phyloP scores from a whole-genome alignment of 2,113 vertebrate species.

The Nyctibius bracteatus region DNA sequence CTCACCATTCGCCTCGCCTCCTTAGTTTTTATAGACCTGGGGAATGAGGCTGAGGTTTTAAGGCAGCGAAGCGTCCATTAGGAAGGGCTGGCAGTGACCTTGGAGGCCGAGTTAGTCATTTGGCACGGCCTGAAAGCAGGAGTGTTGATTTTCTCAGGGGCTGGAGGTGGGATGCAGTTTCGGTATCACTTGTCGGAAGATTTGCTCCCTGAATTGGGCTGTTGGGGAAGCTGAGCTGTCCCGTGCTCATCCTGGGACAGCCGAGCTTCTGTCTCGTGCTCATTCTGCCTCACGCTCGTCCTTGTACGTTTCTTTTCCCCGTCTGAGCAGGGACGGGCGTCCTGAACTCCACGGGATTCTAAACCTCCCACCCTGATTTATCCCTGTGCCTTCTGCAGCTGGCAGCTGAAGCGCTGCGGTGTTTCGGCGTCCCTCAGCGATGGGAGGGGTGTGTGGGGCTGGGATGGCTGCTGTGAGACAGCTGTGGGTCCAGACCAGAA shows the following conservation, averaged over 20 bases:
- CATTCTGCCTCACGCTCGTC: background rate
- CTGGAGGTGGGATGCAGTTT: background rate
- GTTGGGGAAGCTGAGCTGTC: background rate
- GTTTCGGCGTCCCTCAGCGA: fast-evolving
- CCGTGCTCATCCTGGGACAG: background rate
- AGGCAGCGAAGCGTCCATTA: background rate
- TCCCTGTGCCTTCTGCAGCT: background rate
- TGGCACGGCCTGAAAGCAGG: background rate
- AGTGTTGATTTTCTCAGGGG: background rate
- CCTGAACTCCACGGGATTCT: background rate
- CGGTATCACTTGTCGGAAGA: background rate
- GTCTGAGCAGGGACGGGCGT: background rate
- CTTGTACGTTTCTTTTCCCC: background rate
- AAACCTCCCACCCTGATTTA: background rate
- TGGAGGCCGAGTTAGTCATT: background rate
- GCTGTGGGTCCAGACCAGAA: background rate
- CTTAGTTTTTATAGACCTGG: slow-evolving; percentile 25
- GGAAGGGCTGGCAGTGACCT: background rate
- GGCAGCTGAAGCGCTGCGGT: background rate
- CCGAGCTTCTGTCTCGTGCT: background rate
- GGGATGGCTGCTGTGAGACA: background rate
- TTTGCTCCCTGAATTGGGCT: background rate
- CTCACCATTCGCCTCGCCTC: background rate
- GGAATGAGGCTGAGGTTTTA: background rate
- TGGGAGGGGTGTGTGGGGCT: background rate